A percentile compares a stretch with the other conserved stretches of the same genome.
Conservation (phyloP, 2,797 vertebrate species). For the Clamator glandarius region DNA sequence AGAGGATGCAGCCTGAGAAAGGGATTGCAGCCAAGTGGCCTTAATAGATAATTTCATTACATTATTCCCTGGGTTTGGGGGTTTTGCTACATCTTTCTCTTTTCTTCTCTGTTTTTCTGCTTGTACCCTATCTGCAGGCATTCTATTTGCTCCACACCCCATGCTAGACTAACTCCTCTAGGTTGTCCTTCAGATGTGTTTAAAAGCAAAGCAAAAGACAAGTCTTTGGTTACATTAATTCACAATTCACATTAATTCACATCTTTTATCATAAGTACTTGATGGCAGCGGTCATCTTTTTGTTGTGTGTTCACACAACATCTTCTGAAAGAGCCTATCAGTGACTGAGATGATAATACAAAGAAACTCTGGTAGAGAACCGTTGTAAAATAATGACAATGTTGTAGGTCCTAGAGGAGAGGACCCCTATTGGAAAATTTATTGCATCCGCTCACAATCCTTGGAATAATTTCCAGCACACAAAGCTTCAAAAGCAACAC, state of each 20-base stretch:
- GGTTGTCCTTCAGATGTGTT: neutral
- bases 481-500: neutral
- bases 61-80: neutral
- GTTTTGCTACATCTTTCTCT: neutral
- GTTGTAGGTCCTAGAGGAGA: neutral
- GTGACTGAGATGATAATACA: neutral
- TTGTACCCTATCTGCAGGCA: neutral
- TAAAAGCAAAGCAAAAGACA: neutral
- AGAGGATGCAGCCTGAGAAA: neutral
- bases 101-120: neutral
- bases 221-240: neutral
- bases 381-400: neutral
- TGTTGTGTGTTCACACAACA: neutral
- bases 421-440: neutral
- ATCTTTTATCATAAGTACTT: neutral
- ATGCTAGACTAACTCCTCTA: neutral
- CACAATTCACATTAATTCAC: neutral
- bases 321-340: neutral
- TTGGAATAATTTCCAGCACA: neutral
- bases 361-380: neutral
- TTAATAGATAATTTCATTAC: neutral
- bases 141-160: neutral
- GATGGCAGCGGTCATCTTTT: neutral
- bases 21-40: neutral
- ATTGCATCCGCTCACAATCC: neutral